Base-by-base conservation (phyloP, 1,140 invertebrate genomes). In the Papilio polytes region DNA sequence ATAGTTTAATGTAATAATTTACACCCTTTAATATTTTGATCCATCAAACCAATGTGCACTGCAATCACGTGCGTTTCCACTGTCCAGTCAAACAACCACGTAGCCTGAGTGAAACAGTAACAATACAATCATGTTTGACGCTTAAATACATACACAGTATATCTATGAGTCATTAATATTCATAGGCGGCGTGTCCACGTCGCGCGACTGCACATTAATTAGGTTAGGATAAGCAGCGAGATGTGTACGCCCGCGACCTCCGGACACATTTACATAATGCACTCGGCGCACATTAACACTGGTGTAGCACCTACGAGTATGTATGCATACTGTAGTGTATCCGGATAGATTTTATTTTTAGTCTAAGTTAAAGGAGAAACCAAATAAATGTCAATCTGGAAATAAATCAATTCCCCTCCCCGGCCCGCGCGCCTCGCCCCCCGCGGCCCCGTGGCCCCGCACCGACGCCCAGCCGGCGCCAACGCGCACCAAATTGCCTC, bases 161-260 rank as follows among this genome's bases (percentile, higher is more conserved):
- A 41, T 41, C 36, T 70, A 13, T 31, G 63, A 15, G 13, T 70
- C 12, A 70, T 70, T 36, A 70, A 31, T 18, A 70, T 70, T 70
- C 63, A 70, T 70, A 22, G 22, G 12, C 2, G 63, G 22, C 63
- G 63, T 70, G 63, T 31, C 63, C 26, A 70, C 63, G 18, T 31
- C 63, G 63, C 63, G 22, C 59, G 26, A 9, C 12, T 31, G 26
- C 26, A 7, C 15, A 36, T 70, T 70, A 70, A 70, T 70, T 70
- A 70, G 63, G 36, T 70, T 31, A 70, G 10, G 63, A 36, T 70
- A 70, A 70, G 63, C 26, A 70, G 63, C 63, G 63, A 70, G 63
- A 31, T 31, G 10, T 31, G 13, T 26, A 15, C 26, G 12, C 26
- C 22, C 63, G 63, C 53, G 18, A 15, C 48, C 13, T 2, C 59